Conservation (phyloP, 2,888 invertebrate genomes). For the Macrophya annulata region DNA sequence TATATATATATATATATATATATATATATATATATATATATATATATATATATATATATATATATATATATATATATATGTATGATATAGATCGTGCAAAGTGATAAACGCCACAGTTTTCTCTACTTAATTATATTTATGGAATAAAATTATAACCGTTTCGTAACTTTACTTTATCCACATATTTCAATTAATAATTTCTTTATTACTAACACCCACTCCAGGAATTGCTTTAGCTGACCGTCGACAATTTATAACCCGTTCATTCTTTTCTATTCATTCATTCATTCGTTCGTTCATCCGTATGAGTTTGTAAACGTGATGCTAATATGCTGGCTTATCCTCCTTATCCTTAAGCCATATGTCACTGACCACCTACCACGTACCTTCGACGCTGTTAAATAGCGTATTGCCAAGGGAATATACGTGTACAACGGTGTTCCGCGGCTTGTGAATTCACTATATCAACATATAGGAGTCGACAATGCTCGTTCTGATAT, state of each 20-base stretch:
- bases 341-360: slow-evolving; percentile 69
- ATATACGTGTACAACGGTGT: not conserved
- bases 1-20: not conserved
- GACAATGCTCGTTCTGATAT: slow-evolving; percentile 61
- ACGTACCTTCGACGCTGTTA: slow-evolving; percentile 54
- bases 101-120: not conserved
- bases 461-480: slow-evolving; percentile 50
- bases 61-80: not conserved
- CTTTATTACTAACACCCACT: not conserved
- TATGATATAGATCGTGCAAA: not conserved
- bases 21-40: not conserved
- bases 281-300: slow-evolving; percentile 12
- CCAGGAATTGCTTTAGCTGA: no score
- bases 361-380: slow-evolving; percentile 77
- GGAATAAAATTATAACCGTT: not conserved
- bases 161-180: not conserved
- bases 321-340: slow-evolving; percentile 72
- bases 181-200: not conserved
- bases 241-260: slow-evolving; percentile 67
- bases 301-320: slow-evolving; percentile 67
- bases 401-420: slow-evolving; percentile 39
- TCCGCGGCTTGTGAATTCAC: slow-evolving; percentile 26
- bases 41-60: not conserved
- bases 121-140: not conserved
- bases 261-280: slow-evolving; percentile 67